These are phyloP conservation scores for Corythaixoides concolor DNA, from an alignment of 2,113 vertebrate species.

Conservation along the genomic window DNA sequence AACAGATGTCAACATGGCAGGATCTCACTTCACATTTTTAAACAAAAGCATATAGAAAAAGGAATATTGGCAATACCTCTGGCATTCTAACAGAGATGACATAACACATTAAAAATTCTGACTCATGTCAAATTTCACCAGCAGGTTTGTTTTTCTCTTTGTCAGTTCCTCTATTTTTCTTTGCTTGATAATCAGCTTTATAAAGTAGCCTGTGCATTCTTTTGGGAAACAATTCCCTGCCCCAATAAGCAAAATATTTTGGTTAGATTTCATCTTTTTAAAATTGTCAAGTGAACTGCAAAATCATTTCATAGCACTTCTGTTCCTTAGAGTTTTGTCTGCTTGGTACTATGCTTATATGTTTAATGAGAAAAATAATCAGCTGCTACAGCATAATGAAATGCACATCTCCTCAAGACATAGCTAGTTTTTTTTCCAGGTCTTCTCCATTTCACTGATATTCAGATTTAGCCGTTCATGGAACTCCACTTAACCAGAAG, in stretches of 20 bases:
- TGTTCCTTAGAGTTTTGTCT: not conserved
- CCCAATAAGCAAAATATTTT: slow-evolving; percentile 23
- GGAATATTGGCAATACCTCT: not conserved
- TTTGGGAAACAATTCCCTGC: slow-evolving; percentile 34
- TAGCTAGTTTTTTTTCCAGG: not conserved
- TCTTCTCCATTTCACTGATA: not conserved
- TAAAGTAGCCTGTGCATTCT: not conserved
- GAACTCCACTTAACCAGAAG: not conserved
- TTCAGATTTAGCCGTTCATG: not conserved
- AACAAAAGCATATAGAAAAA: not conserved
- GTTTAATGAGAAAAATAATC: slow-evolving; percentile 34
- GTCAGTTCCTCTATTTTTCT: not conserved
- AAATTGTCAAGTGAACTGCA: not conserved
- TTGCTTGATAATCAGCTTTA: not conserved
- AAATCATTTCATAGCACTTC: not conserved
- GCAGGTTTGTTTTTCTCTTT: not conserved
- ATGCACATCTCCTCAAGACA: not conserved
- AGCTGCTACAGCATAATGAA: slow-evolving; percentile 12
- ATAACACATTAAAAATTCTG: not conserved
- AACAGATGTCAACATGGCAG: not conserved
- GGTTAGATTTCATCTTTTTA: not conserved
- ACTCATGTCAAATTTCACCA: not conserved
- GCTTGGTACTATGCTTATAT: not conserved
- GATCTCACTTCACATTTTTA: not conserved
- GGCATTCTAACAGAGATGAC: not conserved